A percentile compares a stretch with the other conserved stretches of the same genome.
phyloP scores from a whole-genome alignment of 2,888 invertebrate species.

The Aleiodes alternator region DNA sequence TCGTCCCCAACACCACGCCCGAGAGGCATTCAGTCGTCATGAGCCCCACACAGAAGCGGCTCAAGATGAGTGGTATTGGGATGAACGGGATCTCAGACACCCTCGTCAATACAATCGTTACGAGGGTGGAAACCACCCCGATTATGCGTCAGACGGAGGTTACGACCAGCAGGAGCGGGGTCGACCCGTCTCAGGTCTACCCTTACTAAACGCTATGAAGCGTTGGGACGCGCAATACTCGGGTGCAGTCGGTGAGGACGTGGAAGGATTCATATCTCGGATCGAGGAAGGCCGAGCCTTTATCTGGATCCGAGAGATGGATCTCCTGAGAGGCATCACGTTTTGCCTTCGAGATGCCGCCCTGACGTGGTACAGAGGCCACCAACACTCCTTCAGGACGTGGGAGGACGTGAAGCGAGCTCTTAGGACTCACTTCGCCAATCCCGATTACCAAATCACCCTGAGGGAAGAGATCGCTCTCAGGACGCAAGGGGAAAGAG shows the following conservation, averaged over 20 bases:
- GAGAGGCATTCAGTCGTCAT: no score
- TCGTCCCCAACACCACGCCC: no score
- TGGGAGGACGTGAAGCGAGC: conserved; percentile 26
- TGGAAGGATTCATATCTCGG: conserved; percentile 32
- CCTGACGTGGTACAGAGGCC: conserved; percentile 35
- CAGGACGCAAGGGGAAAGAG: no score
- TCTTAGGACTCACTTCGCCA: conserved; percentile 11
- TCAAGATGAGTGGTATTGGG: no score
- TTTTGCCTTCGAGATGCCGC: conserved; percentile 14
- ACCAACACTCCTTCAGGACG: neutral
- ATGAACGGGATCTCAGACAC: no score
- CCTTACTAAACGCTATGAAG: neutral
- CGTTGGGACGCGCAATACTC: conserved; percentile 22
- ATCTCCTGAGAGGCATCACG: conserved; percentile 24
- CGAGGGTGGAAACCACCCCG: no score
- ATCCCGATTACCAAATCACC: conserved; percentile 41
- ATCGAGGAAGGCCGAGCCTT: conserved; percentile 38
- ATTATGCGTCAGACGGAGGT: conserved; percentile 3
- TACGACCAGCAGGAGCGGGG: neutral
- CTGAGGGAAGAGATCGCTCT: no score
- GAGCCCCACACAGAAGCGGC: no score
- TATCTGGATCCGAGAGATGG: neutral
- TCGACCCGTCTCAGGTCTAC: neutral
- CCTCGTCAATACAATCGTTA: no score
- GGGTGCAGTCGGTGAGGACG: conserved; percentile 5